Conservation (phyloP, 2,113 vertebrate genomes). For the Xyrauchen texanus region DNA sequence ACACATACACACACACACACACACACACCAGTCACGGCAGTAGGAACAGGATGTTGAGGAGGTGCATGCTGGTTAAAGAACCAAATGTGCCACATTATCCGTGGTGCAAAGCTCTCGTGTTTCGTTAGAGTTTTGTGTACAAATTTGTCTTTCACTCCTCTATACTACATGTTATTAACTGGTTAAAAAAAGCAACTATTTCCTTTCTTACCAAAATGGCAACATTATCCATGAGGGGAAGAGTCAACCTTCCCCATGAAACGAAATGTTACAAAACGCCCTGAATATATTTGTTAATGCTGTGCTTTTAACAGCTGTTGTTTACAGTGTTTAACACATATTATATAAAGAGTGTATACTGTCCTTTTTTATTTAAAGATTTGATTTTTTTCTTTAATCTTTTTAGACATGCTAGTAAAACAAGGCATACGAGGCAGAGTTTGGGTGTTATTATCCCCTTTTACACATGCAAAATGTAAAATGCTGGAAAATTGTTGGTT, state of each 20-base stretch:
- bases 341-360: constrained; percentile 65
- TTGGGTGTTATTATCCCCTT: neutral
- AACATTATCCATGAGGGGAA: neutral
- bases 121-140: constrained; percentile 26
- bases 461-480: too few relatives aligned
- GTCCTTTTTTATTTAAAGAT: neutral
- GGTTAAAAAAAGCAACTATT: constrained; percentile 14
- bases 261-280: constrained; percentile 10
- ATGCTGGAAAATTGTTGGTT: too few relatives aligned
- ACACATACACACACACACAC: neutral
- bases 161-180: neutral
- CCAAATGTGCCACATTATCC: constrained; percentile 30
- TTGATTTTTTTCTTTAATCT: constrained; percentile 57
- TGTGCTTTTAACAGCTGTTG: constrained; percentile 51
- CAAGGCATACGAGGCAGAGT: constrained; percentile 74
- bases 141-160: constrained; percentile 2
- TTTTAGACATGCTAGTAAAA: constrained; percentile 75
- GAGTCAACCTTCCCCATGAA: constrained; percentile 13
- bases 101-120: constrained; percentile 20
- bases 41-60: constrained; percentile 35
- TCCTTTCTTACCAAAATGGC: neutral
- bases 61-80: constrained; percentile 33
- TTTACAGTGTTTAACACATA: constrained; percentile 63
- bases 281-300: constrained; percentile 54
- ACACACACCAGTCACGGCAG: constrained; percentile 33